A percentile compares a stretch with the other conserved stretches of the same genome.
Evolutionary conservation across 2,797 vertebrate genomes (phyloP).

Genomic region (Pterois miles): DNA sequence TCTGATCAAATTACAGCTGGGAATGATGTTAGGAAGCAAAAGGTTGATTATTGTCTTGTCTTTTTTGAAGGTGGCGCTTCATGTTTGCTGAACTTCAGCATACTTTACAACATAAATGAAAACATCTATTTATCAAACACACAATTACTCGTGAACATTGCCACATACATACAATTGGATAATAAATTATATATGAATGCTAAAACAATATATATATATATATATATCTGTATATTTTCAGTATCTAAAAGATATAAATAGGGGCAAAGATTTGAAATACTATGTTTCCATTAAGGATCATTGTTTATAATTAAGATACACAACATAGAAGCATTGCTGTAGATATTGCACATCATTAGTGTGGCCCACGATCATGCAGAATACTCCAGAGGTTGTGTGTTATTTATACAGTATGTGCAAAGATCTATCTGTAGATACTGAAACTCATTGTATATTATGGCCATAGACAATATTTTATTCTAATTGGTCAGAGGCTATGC

Average conservation of each 20-base stretch:
- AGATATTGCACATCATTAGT: background rate
- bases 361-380: background rate
- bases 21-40: background rate
- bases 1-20: background rate
- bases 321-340: background rate
- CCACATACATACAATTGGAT: background rate
- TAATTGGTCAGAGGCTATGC: conserved; percentile 4
- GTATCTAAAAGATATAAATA: background rate
- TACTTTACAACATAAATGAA: background rate
- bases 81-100: background rate
- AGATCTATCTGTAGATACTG: background rate
- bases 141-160: background rate
- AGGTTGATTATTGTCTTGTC: conserved; percentile 18
- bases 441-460: background rate
- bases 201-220: background rate
- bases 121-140: background rate
- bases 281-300: background rate
- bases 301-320: background rate
- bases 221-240: background rate
- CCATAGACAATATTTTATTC: background rate
- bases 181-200: conserved; percentile 1
- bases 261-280: background rate
- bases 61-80: conserved; percentile 10
- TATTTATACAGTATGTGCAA: conserved; percentile 9
- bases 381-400: background rate